Conservation (phyloP, 2,113 vertebrate genomes). For the Xiphophorus hellerii region DNA sequence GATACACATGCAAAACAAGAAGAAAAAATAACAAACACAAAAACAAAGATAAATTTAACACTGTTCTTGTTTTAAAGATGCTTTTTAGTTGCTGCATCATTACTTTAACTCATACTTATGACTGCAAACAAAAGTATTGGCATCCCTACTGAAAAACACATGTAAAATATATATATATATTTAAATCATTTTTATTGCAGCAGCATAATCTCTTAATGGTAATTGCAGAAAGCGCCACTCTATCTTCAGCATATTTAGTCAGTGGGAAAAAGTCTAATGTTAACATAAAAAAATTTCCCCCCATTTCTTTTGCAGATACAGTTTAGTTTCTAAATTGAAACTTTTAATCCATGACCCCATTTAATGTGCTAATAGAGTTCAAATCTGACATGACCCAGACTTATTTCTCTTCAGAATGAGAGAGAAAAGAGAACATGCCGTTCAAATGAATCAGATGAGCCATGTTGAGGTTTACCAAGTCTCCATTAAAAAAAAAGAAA, state of each 20-base stretch:
- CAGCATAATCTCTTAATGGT: no score
- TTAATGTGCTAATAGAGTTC: neutral
- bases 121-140: neutral
- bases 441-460: neutral
- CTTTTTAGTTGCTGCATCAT: slow-evolving; percentile 7
- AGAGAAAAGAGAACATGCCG: neutral
- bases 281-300: neutral
- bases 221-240: neutral
- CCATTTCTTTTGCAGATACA: neutral
- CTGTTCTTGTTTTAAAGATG: slow-evolving; percentile 76
- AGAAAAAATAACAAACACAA: slow-evolving; percentile 38
- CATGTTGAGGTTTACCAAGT: no score
- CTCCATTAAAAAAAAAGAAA: no score
- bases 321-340: neutral
- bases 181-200: neutral
- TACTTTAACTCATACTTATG: slow-evolving; percentile 22
- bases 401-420: neutral
- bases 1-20: slow-evolving; percentile 63
- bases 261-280: no score
- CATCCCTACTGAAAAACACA: neutral
- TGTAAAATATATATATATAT: neutral
- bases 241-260: no score
- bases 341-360: no score
- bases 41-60: slow-evolving; percentile 82
- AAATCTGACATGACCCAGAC: neutral